Percentiles rank a stretch among this genome's conserved stretches.
Evolutionary conservation across 2,888 invertebrate genomes (phyloP).

Genomic region (Cephus runcator): DNA sequence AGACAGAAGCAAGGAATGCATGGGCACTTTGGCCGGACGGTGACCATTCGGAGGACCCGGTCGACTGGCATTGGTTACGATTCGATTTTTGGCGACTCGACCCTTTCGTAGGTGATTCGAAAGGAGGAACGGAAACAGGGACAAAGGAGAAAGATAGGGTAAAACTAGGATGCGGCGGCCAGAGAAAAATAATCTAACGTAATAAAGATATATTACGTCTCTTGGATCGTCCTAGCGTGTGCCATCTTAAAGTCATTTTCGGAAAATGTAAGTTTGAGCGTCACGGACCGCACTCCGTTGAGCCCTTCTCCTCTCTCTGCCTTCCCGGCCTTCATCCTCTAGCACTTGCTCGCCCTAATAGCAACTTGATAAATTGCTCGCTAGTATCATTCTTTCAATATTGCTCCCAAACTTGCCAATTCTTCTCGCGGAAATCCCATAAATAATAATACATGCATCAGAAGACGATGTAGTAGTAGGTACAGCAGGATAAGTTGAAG

Average conservation of each 20-base stretch:
- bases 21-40: too few species aligned
- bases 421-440: too few species aligned
- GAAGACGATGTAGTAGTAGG: neutral
- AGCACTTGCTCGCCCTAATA: slow-evolving; percentile 22
- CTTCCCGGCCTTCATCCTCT: slow-evolving; percentile 3
- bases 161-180: too few species aligned
- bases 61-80: too few species aligned
- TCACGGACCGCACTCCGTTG: slow-evolving; percentile 2
- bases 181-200: slow-evolving; percentile 3
- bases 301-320: neutral
- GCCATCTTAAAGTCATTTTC: slow-evolving; percentile 28
- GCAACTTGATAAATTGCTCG: slow-evolving; percentile 30
- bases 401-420: slow-evolving; percentile 5
- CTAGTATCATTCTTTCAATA: slow-evolving; percentile 30
- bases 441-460: too few species aligned
- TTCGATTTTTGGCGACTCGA: too few species aligned
- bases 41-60: too few species aligned
- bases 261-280: slow-evolving; percentile 32
- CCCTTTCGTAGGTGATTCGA: too few species aligned
- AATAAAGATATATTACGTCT: slow-evolving; percentile 26
- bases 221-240: slow-evolving; percentile 15
- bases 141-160: too few species aligned
- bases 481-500: neutral
- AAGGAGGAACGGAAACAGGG: too few species aligned
- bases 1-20: too few species aligned